A percentile compares a stretch with the other conserved stretches of the same genome.
These are phyloP conservation scores for Oncorhynchus kisutch DNA, from an alignment of 2,113 vertebrate species.

Conservation along the genomic window DNA sequence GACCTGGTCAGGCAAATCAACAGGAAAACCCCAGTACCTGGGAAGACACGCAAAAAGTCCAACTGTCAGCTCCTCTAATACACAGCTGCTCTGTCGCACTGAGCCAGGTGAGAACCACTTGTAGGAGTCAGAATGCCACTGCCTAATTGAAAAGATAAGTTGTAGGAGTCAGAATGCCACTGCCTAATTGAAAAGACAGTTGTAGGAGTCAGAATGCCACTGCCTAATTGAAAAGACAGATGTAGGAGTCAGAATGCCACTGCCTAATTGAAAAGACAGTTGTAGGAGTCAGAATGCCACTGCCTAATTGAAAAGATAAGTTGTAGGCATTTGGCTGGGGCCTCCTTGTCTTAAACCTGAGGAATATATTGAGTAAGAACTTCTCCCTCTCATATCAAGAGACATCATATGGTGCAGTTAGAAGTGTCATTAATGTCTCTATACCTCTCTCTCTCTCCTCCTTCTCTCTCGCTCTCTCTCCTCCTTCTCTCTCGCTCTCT, in stretches of 20 bases:
- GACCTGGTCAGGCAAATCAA: conserved; percentile 95
- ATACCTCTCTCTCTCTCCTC: too few relatives aligned
- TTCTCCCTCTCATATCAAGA: neutral
- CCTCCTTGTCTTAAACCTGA: neutral
- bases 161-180: neutral
- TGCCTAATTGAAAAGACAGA: neutral
- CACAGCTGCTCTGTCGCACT: conserved; percentile 83
- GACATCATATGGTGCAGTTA: neutral
- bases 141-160: neutral
- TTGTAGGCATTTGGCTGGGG: neutral
- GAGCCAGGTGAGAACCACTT: conserved; percentile 80
- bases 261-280: neutral
- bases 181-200: neutral
- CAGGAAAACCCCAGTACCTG: conserved; percentile 90
- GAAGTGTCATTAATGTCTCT: neutral
- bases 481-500: too few relatives aligned
- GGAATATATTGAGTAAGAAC: neutral
- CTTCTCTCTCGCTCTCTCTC: too few relatives aligned
- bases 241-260: neutral
- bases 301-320: neutral
- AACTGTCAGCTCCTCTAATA: conserved; percentile 91
- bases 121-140: neutral
- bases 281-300: neutral
- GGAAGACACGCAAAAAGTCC: conserved; percentile 89
- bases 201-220: neutral